These are phyloP conservation scores for Sphaeramia orbicularis DNA, from an alignment of 2,797 vertebrate species.

Conservation along the genomic window DNA sequence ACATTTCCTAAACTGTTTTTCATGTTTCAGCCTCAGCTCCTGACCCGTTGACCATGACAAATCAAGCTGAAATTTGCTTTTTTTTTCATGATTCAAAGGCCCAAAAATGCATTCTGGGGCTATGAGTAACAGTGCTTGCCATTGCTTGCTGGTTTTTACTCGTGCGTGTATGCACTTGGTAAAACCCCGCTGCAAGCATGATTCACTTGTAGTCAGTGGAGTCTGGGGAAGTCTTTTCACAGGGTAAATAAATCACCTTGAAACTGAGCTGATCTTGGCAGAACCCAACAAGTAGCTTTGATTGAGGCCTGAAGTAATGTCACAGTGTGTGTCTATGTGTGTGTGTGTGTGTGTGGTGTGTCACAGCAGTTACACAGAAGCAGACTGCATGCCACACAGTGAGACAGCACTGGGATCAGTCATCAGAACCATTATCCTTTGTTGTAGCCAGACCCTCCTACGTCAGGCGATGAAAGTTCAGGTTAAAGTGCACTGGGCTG, in stretches of 20 bases:
- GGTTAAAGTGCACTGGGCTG: conserved; percentile 87
- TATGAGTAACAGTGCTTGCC: conserved; percentile 39
- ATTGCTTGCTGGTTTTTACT: conserved; percentile 42
- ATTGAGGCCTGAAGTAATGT: conserved; percentile 72
- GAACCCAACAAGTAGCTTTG: conserved; percentile 73
- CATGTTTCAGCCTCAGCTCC: neutral
- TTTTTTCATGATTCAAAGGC: conserved; percentile 36
- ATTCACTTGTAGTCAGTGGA: conserved; percentile 54
- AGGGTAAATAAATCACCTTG: conserved; percentile 65
- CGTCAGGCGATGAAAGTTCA: conserved; percentile 88
- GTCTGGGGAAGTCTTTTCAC: conserved; percentile 49
- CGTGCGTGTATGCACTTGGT: conserved; percentile 16
- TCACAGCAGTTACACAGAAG: conserved; percentile 60
- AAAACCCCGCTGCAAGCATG: conserved; percentile 29
- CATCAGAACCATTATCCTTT: conserved; percentile 89
- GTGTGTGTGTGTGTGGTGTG: too few relatives aligned
- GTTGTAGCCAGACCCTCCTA: conserved; percentile 84
- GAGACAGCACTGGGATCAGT: conserved; percentile 80
- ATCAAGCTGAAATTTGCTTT: conserved; percentile 10
- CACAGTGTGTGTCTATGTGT: conserved; percentile 26
- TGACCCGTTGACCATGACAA: conserved; percentile 13
- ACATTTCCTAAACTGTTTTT: neutral
- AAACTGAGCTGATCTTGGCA: conserved; percentile 65
- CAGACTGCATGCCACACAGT: conserved; percentile 83
- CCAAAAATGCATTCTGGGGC: conserved; percentile 15